phyloP scores from a whole-genome alignment of 2,888 invertebrate genomes.

The Meta bourneti region DNA sequence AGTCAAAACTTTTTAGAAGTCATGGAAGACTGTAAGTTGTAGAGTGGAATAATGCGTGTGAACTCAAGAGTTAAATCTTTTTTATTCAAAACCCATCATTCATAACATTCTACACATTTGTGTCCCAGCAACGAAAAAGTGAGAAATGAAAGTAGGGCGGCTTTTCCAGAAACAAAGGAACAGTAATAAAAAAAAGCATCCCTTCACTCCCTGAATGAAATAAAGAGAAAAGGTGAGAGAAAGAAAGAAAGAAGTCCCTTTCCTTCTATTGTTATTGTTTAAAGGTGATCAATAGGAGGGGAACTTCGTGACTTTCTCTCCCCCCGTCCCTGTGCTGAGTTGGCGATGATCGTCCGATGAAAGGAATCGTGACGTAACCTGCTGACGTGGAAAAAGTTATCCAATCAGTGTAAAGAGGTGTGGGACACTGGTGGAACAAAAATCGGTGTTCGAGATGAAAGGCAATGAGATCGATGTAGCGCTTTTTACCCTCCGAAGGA shows the following conservation, averaged over 20 bases:
- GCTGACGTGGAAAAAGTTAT: slow-evolving; percentile 2
- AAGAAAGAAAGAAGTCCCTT: not conserved
- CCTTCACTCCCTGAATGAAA: not conserved
- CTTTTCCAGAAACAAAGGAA: not conserved
- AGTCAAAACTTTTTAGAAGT: no score
- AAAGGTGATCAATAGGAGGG: slow-evolving; percentile 44
- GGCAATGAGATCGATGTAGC: no score
- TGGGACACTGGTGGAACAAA: no score
- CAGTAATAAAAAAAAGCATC: no score
- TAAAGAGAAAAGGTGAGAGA: not conserved
- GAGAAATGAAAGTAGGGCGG: not conserved
- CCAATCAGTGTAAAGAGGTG: no score
- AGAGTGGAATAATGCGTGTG: no score
- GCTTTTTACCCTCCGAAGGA: no score
- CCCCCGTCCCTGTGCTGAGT: slow-evolving; percentile 12
- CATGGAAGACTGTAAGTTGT: no score
- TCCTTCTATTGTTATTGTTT: slow-evolving; percentile 40
- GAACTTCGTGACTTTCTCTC: not conserved
- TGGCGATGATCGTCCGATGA: slow-evolving; percentile 34
- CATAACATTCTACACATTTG: no score
- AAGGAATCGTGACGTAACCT: slow-evolving; percentile 20
- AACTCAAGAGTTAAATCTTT: no score
- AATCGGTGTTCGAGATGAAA: no score
- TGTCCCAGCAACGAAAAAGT: not conserved
- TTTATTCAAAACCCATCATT: no score